Base-by-base conservation (phyloP, 1,140 invertebrate genomes). In the Ruditapes philippinarum region DNA sequence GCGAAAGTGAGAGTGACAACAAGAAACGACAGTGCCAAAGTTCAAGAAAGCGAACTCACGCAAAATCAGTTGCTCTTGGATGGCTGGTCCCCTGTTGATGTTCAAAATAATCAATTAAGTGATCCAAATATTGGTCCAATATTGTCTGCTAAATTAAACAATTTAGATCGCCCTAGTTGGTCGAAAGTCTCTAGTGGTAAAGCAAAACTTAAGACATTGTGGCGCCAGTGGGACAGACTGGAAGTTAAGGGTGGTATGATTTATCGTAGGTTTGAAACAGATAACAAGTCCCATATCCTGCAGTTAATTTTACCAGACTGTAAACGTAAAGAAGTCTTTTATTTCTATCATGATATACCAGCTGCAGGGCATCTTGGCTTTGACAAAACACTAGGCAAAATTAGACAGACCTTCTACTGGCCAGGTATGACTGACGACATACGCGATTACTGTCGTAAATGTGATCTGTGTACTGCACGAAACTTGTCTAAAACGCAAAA, bases 351-450 rank as follows among this genome's bases (percentile, higher is more conserved):
- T 25, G 68, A 76, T 60, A 25, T 28, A 40, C 17, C 28, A 7
- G 76, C 70, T 11, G 83, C 74, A 22, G 70, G 68, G 19, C 83
- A 86, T 86, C 54, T 86, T 9, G 83, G 70, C 5, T 22, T 60
- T 17, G 42, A 79, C 0, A 42, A 31, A 74, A 70, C 49, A 54
- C 31, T 70, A 33, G 19, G 1, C 17, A 9, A n/a, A 28, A 19
- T 76, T 19, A 7, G 73, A 57, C 12, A 36, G n/a, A n/a, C n/a
- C n/a, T n/a, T n/a, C n/a, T n/a, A n/a, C n/a, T n/a, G n/a, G n/a
- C n/a, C n/a, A n/a, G n/a, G n/a, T n/a, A n/a, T n/a, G n/a, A n/a
- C n/a, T n/a, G n/a, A n/a, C n/a, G n/a, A n/a, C n/a, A n/a, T n/a
- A n/a, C n/a, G n/a, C n/a, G n/a, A n/a, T 19, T 82, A 82, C 31